These are phyloP conservation scores for Lacanobia wlatinum DNA, from an alignment of 2,888 invertebrate genomes.

Conservation along the genomic window DNA sequence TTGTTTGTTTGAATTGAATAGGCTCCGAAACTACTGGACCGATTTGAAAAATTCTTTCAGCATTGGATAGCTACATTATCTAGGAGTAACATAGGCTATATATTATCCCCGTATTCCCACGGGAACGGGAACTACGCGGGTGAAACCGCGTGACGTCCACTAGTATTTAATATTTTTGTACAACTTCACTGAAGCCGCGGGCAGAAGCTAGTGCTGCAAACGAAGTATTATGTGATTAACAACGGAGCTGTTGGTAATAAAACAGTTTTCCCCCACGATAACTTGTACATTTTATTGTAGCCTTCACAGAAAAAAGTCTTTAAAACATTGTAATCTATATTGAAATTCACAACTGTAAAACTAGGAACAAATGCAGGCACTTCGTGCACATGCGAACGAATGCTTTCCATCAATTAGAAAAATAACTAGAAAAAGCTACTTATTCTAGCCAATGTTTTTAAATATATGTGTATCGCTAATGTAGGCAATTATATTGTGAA, in stretches of 20 bases:
- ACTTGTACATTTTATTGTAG: not conserved
- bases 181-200: not conserved
- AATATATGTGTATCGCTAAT: constrained; percentile 59
- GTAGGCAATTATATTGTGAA: constrained; percentile 58
- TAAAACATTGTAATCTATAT: constrained; percentile 29
- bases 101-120: too few species aligned
- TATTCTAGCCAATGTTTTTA: constrained; percentile 54
- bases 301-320: constrained; percentile 32
- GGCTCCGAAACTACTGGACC: too few species aligned
- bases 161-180: not conserved
- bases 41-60: too few species aligned
- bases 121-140: too few species aligned
- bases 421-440: constrained; percentile 68
- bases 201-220: not conserved
- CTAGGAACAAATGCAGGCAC: constrained; percentile 50
- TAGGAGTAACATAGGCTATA: too few species aligned
- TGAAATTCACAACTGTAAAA: constrained; percentile 52
- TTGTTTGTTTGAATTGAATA: too few species aligned
- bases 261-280: not conserved
- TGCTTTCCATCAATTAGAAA: constrained; percentile 74
- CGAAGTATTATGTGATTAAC: not conserved
- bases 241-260: not conserved
- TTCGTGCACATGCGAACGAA: constrained; percentile 73
- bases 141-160: too few species aligned
- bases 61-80: too few species aligned